Conservation (phyloP, 2,113 vertebrate genomes). For the Serilophus lunatus region DNA sequence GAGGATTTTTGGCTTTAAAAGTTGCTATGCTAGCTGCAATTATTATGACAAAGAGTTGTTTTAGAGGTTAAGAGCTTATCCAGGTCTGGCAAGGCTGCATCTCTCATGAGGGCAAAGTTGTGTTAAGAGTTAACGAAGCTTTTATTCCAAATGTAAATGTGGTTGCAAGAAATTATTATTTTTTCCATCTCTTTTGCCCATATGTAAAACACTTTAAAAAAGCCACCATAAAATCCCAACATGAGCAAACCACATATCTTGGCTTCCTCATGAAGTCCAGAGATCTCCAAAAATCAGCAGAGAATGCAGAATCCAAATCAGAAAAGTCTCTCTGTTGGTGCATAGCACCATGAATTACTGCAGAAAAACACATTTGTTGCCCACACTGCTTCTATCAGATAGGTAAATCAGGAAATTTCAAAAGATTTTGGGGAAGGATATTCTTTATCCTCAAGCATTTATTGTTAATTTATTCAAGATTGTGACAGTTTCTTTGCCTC, state of each 20-base stretch:
- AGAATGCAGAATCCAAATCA: slow-evolving; percentile 4
- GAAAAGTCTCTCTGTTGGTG: neutral
- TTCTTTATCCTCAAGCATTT: neutral
- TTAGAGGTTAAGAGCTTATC: slow-evolving; percentile 30
- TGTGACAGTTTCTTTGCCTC: neutral
- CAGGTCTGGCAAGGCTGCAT: slow-evolving; percentile 10
- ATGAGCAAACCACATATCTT: slow-evolving; percentile 51
- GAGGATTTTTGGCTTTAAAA: slow-evolving; percentile 25
- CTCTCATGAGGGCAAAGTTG: slow-evolving; percentile 30
- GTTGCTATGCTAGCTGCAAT: slow-evolving; percentile 24
- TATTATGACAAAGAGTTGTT: slow-evolving; percentile 33
- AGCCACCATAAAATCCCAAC: neutral
- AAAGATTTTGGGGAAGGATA: neutral
- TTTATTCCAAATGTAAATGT: slow-evolving; percentile 51
- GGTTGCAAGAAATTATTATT: slow-evolving; percentile 33
- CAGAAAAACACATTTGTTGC: neutral
- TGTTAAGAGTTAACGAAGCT: slow-evolving; percentile 52
- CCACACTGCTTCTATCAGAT: neutral
- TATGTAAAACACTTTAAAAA: slow-evolving; percentile 28
- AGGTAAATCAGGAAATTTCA: neutral
- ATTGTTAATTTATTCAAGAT: neutral
- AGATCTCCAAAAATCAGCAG: slow-evolving; percentile 40
- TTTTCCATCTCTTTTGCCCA: slow-evolving; percentile 58
- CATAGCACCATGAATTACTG: neutral
- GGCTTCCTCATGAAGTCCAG: slow-evolving; percentile 50